Base-by-base conservation (phyloP, 1,140 invertebrate species). In the Diplogasteroides magnus region DNA sequence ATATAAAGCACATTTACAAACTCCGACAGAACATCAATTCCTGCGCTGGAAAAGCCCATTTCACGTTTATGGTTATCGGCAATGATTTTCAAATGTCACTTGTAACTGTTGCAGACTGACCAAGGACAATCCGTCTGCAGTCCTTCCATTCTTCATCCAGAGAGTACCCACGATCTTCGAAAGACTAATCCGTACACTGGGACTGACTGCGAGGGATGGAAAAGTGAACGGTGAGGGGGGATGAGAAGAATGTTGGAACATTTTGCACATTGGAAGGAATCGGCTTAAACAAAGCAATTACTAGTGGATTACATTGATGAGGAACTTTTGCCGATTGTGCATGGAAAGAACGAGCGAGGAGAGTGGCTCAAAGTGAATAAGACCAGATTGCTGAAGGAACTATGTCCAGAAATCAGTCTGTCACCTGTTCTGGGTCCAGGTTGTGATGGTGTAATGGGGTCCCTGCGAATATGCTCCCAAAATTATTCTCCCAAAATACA, bases 131-230 rank as follows among this genome's bases (percentile, higher is more conserved):
- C 37, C 37, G 11, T 14, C 31, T 32, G 31, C 64, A 28, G 31
- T 25, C 48, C 26, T 48, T n/a, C 31, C 19, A n/a, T 31, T 48
- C 32, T n/a, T 65, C 37, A 2, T 14, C 48, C 37, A 2, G n/a
- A 32, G 25, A 28, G 25, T 48, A 23, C 31, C 31, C 11, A 23
- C 25, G 13, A 31, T 65, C 64, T 65, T 65, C 64, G 48, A 14
- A 11, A 3, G 64, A n/a, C 31, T 65, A 15, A n/a, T 65, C 14
- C 31, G 64, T 6, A 11, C 31, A 19, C 31, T 65, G 31, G n/a
- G 29, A 2, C 64, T 65, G n/a, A 23, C 29, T 2, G 37, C 48
- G n/a, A n/a, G 64, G 48, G 31, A 28, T 2, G 64, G 64, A 65
- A 65, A 56, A 26, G 32, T 65, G 29, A 25, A 31, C 29, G 64